A percentile compares a stretch with the other conserved stretches of the same genome.
These are phyloP conservation scores for Sterna hirundo DNA, from an alignment of 2,113 vertebrate species.

Conservation along the genomic window DNA sequence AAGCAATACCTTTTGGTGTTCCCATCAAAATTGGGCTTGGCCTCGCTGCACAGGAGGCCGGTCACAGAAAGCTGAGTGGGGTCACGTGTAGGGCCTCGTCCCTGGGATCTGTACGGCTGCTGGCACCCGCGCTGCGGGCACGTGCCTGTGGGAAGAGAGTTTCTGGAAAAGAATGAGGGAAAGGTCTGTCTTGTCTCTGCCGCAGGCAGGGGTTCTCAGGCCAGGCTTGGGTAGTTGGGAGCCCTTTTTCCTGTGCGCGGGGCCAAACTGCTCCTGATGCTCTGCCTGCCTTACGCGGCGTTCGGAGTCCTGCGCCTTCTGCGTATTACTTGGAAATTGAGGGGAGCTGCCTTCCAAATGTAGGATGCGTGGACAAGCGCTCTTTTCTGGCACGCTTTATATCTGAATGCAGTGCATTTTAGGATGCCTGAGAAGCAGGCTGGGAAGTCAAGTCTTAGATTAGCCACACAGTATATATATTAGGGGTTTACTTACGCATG, in stretches of 20 bases:
- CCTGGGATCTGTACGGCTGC: neutral
- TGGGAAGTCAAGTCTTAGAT: neutral
- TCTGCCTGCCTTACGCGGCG: fast-evolving
- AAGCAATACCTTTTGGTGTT: neutral
- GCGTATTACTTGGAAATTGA: neutral
- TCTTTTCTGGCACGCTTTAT: neutral
- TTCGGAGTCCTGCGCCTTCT: neutral
- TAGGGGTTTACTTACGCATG: fast-evolving
- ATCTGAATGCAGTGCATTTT: neutral
- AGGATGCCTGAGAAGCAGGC: neutral
- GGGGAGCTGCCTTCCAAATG: neutral
- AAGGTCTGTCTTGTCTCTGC: neutral
- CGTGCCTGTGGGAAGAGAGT: fast-evolving
- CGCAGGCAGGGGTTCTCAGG: neutral
- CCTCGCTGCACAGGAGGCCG: neutral
- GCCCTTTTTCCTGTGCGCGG: neutral
- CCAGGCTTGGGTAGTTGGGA: neutral
- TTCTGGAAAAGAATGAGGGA: neutral
- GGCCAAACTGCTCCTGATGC: neutral
- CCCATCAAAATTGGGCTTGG: neutral
- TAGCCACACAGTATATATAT: neutral
- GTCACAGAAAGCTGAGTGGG: neutral
- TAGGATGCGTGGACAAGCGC: fast-evolving
- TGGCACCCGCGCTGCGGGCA: neutral
- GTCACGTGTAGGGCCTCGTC: neutral